Base-by-base conservation (phyloP, 2,888 invertebrate species). In the Isoperla grammatica region DNA sequence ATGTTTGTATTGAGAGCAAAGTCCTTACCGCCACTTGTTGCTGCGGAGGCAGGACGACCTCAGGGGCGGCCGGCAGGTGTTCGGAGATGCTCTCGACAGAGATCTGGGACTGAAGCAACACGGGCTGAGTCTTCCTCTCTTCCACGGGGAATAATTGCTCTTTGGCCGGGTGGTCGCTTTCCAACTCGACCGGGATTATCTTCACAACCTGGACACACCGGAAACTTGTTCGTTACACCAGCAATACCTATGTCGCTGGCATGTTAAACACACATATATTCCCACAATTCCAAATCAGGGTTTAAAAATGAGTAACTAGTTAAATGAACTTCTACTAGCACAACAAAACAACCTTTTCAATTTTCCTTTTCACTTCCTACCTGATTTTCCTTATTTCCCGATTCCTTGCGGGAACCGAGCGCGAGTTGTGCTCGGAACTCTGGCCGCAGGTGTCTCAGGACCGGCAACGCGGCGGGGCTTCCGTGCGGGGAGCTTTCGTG, bases 391-490 rank as follows among this genome's bases (percentile, higher is more conserved):
- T 20, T 12, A 13, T 50, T 48, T 3, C 40, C 20, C 20, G n/a
- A 17, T 9, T 12, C n/a, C 20, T 19, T 39, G 2, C 20, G 15
- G 13, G 58, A 35, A 6, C 37, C 74, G 17, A 86, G 82, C 0
- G 89, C 87, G 65, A 93, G 75, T 71, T 92, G 92, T 0, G 91
- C 90, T 19, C 91, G 79, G 72, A 93, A 93, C 71, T 93, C 92
- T 0, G 91, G 89, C 70, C 90, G 80, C 63, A 93, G 75, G 74
- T 91, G 90, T 73, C 90, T 81, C 64, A 93, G 73, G 12, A 93
- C 92, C 1, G 92, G 92, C 63, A 92, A 75, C 59, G 80, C 64
- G 54, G 65, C 56, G 5, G 29, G 29, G 13, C 56, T 58, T 12
- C 29, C 49, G 15, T 12, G 22, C 29, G 35, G 29, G 29, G 29